Percentiles rank a stretch among this genome's conserved stretches.
These are phyloP conservation scores for Brachirus orientalis DNA, from an alignment of 2,113 vertebrate genomes.

Conservation along the genomic window DNA sequence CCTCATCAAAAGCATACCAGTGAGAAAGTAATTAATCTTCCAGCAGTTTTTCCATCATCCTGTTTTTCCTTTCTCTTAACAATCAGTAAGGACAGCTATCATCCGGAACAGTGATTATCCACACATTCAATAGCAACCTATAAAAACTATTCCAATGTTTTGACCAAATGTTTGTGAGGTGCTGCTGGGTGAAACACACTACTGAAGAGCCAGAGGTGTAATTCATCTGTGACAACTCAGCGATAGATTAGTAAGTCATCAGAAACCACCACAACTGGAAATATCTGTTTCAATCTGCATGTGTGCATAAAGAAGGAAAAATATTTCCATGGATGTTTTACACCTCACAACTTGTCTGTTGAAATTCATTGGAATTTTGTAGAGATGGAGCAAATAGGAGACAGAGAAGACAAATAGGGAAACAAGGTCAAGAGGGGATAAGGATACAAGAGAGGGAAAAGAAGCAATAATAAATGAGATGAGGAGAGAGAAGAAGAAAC, in stretches of 20 bases:
- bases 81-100: slow-evolving; percentile 31
- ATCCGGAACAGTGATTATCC: slow-evolving; percentile 44
- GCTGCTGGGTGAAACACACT: slow-evolving; percentile 12
- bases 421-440: background rate
- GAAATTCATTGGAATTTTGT: slow-evolving; percentile 27
- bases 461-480: background rate
- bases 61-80: background rate
- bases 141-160: slow-evolving; percentile 46
- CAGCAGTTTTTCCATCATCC: slow-evolving; percentile 32
- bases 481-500: background rate
- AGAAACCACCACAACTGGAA: slow-evolving; percentile 50
- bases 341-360: slow-evolving; percentile 16
- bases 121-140: slow-evolving; percentile 45
- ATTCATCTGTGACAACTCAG: slow-evolving; percentile 40
- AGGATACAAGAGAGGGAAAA: background rate
- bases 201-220: slow-evolving; percentile 17
- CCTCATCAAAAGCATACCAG: slow-evolving; percentile 69
- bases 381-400: slow-evolving; percentile 7
- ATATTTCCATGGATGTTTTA: slow-evolving; percentile 13
- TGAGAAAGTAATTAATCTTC: slow-evolving; percentile 62
- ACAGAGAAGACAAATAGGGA: background rate
- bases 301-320: slow-evolving; percentile 17
- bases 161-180: slow-evolving; percentile 18
- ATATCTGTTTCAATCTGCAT: slow-evolving; percentile 25
- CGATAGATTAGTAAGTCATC: slow-evolving; percentile 34